Conservation (phyloP, 2,113 vertebrate genomes). For the Nesoenas mayeri region DNA sequence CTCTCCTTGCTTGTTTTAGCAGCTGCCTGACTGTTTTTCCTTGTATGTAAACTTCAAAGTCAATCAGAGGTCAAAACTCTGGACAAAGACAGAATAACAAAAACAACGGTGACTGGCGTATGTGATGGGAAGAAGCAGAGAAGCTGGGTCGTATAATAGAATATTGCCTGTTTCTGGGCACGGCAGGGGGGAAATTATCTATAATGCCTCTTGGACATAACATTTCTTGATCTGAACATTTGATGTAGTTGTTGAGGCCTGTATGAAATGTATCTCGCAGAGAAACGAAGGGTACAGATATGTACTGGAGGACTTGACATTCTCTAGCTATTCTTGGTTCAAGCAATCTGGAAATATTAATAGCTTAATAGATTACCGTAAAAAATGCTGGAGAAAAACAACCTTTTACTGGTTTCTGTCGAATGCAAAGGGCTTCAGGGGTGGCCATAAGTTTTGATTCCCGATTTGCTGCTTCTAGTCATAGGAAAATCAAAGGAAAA, state of each 20-base stretch:
- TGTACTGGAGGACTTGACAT: background rate
- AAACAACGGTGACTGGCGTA: background rate
- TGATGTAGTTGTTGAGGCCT: background rate
- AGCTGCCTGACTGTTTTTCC: conserved; percentile 64
- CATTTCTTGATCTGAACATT: background rate
- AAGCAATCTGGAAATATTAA: background rate
- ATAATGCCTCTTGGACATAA: background rate
- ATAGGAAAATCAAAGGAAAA: background rate
- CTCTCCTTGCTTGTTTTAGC: conserved; percentile 56
- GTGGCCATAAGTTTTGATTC: background rate
- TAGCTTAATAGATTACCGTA: background rate
- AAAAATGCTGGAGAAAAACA: conserved; percentile 9
- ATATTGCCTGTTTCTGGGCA: background rate
- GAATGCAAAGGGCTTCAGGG: background rate
- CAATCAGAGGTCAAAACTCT: conserved; percentile 63
- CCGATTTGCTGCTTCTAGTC: background rate
- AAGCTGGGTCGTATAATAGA: background rate
- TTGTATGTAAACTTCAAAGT: conserved; percentile 68
- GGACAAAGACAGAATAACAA: conserved; percentile 3
- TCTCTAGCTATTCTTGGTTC: conserved; percentile 22
- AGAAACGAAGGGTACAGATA: background rate
- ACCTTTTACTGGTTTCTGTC: background rate
- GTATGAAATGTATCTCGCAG: background rate
- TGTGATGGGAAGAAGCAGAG: conserved; percentile 9
- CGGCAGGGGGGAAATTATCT: background rate